A percentile compares a stretch with the other conserved stretches of the same genome.
These are phyloP conservation scores for Cavia porcellus DNA, from an alignment of 2,113 vertebrate genomes.

Conservation along the genomic window DNA sequence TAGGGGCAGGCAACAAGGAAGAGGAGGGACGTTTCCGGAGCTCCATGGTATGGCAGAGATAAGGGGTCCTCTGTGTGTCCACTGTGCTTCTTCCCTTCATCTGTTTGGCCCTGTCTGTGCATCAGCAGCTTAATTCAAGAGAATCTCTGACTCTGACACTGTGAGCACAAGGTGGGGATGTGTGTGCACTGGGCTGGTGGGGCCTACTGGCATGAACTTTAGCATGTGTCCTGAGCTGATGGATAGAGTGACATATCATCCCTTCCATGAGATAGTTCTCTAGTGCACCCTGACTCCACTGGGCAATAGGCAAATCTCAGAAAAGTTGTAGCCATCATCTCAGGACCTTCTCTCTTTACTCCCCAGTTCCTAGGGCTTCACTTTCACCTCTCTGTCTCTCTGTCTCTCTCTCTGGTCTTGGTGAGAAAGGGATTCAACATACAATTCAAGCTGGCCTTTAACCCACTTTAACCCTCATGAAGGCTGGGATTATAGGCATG, in stretches of 20 bases:
- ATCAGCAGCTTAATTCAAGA: not conserved
- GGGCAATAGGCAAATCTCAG: not conserved
- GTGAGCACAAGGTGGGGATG: too few relatives aligned
- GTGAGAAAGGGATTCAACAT: too few relatives aligned
- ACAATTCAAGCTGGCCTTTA: too few relatives aligned
- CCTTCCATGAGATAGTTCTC: not conserved
- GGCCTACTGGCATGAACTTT: not conserved
- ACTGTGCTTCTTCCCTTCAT: not conserved
- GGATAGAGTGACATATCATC: not conserved
- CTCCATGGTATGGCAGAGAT: not conserved
- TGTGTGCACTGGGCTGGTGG: not conserved
- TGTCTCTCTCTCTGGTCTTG: too few relatives aligned
- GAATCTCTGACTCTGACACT: not conserved
- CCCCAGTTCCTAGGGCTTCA: not conserved
- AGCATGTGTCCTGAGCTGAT: not conserved
- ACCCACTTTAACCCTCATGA: too few relatives aligned
- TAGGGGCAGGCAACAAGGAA: not conserved
- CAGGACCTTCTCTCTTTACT: not conserved
- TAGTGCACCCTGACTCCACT: not conserved
- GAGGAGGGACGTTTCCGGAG: not conserved
- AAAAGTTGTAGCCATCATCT: not conserved
- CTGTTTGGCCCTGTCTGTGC: not conserved
- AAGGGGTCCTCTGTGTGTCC: not conserved
- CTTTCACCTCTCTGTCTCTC: too few relatives aligned
- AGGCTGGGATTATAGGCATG: too few relatives aligned